Evolutionary conservation across 1,140 invertebrate genomes (phyloP), one percentile per base, ranked within the genome.

Genomic region (Alviniconcha marisindica): DNA sequence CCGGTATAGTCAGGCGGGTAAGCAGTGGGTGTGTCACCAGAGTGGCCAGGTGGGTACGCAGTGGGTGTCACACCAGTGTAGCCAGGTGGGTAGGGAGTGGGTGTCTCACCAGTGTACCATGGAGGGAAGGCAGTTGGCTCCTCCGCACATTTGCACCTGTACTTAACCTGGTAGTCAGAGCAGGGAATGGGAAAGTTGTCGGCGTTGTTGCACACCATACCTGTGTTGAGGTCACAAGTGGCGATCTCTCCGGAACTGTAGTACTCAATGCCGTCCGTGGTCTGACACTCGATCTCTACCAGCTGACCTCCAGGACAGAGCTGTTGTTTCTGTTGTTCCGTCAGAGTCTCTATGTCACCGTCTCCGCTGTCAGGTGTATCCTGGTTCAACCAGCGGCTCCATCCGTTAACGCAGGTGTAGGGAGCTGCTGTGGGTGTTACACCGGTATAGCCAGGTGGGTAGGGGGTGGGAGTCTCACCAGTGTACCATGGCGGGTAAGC

Each of bases 81-180:
- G 15, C 42, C 14, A 28, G 73, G 73, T 76, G 73, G 73, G 73
- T 76, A 51, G 40, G 73, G 42, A 48, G 73, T 51, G 3, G 73
- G 73, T 73, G 71, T 73, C 31, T 73, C 36, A n/a, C 71, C 71
- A 18, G 71, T 44, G 71, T 73, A 44, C 18, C 71, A 31, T 33
- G 71, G 15, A 4, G 78, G 84, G 18, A 42, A 36, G 33, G 36
- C 73, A 60, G 54, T 76, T 0, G 38, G 84, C 76, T 44, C 60
- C 71, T 82, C 82, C 44, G 42, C 38, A 81, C 92, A 93, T 48
- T 90, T 42, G 60, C 92, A 93, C 31, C 84, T 81, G 54, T 92
- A 89, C 28, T 91, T 84, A 15, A 93, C 85, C 84, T 93, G 89
- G 76, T 89, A 90, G 84, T 93, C 92, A 10, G 83, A 42, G 77